These are phyloP conservation scores for Brenthis ino DNA, from an alignment of 2,888 invertebrate genomes.

Conservation along the genomic window DNA sequence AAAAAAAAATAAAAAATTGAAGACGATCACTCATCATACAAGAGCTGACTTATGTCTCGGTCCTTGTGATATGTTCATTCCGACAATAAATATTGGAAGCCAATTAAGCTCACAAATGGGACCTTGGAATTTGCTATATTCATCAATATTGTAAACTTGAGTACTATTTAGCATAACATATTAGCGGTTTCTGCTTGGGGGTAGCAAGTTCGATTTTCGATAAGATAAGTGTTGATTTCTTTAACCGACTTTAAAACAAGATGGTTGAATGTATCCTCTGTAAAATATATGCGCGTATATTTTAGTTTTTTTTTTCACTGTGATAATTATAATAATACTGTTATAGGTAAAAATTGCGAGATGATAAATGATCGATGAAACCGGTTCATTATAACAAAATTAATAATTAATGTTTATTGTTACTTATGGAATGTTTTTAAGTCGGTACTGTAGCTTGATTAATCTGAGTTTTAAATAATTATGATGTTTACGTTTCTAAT, in stretches of 20 bases:
- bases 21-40: slow-evolving; percentile 20
- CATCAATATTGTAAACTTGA: slow-evolving; percentile 9
- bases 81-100: slow-evolving; percentile 22
- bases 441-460: too few relatives aligned
- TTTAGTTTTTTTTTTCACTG: not conserved
- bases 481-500: too few relatives aligned
- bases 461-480: too few relatives aligned
- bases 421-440: too few relatives aligned
- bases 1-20: slow-evolving; percentile 17
- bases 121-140: slow-evolving; percentile 13
- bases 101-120: slow-evolving; percentile 19
- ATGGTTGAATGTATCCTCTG: not conserved
- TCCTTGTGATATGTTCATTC: slow-evolving; percentile 20
- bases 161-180: slow-evolving; percentile 8
- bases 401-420: too few relatives aligned
- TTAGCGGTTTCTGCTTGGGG: not conserved
- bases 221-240: too few relatives aligned
- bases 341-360: too few relatives aligned
- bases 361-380: too few relatives aligned
- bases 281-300: too few relatives aligned
- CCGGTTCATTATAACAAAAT: too few relatives aligned
- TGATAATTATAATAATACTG: not conserved
- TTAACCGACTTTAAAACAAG: too few relatives aligned
- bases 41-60: slow-evolving; percentile 10
- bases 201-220: too few relatives aligned